Base-by-base conservation (phyloP, 2,888 invertebrate species). In the Agapetus fuscipes region DNA sequence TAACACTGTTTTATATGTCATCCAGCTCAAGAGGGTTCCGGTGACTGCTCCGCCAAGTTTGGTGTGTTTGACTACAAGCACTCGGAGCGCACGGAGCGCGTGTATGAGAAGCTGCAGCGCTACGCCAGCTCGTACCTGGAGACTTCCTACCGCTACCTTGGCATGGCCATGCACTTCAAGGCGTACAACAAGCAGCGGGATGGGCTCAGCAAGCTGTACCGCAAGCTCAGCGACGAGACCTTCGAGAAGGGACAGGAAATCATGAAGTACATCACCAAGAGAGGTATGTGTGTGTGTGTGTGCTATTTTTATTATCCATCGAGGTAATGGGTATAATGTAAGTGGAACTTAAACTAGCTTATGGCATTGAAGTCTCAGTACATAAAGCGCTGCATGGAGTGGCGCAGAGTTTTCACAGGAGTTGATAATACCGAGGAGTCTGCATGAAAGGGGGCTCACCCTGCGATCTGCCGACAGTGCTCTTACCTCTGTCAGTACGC, bases 201-300 rank as follows among this genome's bases (percentile, higher is more conserved):
- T 14, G 88, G 88, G 3, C 86, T 89, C 61, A 73, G 76, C 51
- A 80, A 79, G 54, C 60, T 86, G 7, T 86, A 82, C 65, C 74
- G 76, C 50, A 75, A 76, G 41, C 60, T 85, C 7, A 83, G 87
- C 0, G 87, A 89, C 51, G 65, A 75, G 9, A 67, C 80, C 3
- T 89, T 87, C 80, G 73, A 76, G 11, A 76, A 83, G 52, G 72
- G 76, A 20, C 77, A 86, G 51, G 76, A 80, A 7, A 53, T 86
- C n/a, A 83, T 87, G 52, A 82, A 88, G 56, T 83, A 82, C 57
- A 71, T 86, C 26, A 72, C 82, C 1, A 73, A 76, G 58, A 79
- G 89, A 53, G 88, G 88, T 58, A 71, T 76, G 48, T 55, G 52
- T 26, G 71, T 74, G 63, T 64, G 76, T 51, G 74, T 79, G 52